Percentiles rank a stretch among this genome's conserved stretches.
Conservation (phyloP, 2,888 invertebrate genomes). For the Halictus ligatus region DNA sequence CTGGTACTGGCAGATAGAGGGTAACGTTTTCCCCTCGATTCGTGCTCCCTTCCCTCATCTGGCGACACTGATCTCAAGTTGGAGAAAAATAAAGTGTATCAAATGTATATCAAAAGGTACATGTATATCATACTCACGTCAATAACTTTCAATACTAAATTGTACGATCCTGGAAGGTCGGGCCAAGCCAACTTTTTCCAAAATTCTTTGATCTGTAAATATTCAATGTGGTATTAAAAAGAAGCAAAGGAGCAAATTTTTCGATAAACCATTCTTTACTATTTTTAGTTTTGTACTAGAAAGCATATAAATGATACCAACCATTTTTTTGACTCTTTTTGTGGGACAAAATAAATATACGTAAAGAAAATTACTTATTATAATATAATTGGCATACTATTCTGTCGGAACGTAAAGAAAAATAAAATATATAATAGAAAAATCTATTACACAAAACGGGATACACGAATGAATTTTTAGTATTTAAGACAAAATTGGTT, state of each 20-base stretch:
- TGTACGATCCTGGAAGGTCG: conserved; percentile 87
- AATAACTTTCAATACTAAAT: conserved; percentile 85
- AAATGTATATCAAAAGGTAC: neutral
- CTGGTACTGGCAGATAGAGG: too few species aligned
- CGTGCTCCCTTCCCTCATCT: too few species aligned
- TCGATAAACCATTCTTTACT: neutral
- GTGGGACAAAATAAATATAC: too few species aligned
- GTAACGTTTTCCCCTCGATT: too few species aligned
- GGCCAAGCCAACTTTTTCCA: conserved; percentile 97
- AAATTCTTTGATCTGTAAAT: conserved; percentile 89
- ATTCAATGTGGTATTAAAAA: neutral
- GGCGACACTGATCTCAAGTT: neutral
- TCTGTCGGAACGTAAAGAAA: too few species aligned
- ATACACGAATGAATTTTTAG: too few species aligned
- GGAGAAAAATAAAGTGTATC: neutral
- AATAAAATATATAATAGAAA: too few species aligned
- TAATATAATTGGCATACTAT: too few species aligned
- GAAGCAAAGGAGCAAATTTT: neutral
- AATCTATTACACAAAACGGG: too few species aligned
- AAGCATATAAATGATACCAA: neutral
- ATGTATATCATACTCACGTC: conserved; percentile 82
- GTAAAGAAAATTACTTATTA: too few species aligned
- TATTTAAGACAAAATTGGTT: too few species aligned
- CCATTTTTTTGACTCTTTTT: too few species aligned
- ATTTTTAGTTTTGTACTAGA: neutral